Evolutionary conservation across 2,113 vertebrate genomes (phyloP), one percentile per base, ranked within the genome.

Genomic region (Sterna hirundo): DNA sequence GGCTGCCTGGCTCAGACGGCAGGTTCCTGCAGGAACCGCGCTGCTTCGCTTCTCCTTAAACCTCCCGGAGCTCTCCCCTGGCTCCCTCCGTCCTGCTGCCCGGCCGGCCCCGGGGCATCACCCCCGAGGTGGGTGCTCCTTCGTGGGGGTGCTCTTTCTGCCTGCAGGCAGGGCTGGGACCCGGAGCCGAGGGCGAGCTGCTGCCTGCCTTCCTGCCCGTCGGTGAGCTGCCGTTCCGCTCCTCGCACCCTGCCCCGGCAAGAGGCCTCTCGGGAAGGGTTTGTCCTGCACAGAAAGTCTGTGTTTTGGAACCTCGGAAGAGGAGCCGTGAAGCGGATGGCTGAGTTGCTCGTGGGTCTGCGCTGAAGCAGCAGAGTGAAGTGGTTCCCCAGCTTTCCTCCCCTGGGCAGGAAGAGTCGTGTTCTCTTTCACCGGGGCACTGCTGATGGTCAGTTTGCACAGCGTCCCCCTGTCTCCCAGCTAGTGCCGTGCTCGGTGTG

Each of bases 41-140:
- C 42, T n/a, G 69, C 82, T 58, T 51, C 2, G 5, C 68, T 93
- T 80, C 80, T 64, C 26, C 54, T 21, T 25, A 19, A 7, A 11
- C 42, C 49, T 4, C 21, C 0, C 5, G 11, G 61, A 64, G 6
- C 25, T 32, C 30, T n/a, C 51, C 23, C n/a, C 47, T 1, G 0
- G n/a, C 68, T 30, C 11, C 58, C 42, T 34, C n/a, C 10, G 8
- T 27, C 72, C 42, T 0, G 1, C 62, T 38, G 58, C n/a, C 42
- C 17, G 7, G 21, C 60, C 2, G 1, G 29, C 21, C 44, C 54
- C 9, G 11, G 65, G 36, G 36, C 16, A 5, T 11, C 23, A 7
- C 55, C 36, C 11, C 30, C 5, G 10, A 5, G 3, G 15, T 9
- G 26, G 60, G 27, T 14, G 1, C 14, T 38, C 9, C 47, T 30